Evolutionary conservation across 2,888 invertebrate genomes (phyloP).

Genomic region (Bombylius discolor): DNA sequence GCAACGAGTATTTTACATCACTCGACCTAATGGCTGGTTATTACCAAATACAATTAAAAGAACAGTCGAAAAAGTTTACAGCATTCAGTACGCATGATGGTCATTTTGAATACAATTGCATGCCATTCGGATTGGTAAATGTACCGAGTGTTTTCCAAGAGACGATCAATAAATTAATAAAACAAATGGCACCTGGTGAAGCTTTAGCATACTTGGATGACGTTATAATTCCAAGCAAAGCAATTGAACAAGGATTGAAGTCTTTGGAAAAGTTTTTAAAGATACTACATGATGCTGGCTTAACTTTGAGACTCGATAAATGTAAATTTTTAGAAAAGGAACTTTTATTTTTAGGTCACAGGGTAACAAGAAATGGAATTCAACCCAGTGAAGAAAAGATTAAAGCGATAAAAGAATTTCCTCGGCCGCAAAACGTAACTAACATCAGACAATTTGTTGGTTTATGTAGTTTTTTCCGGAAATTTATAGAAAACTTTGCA

Average conservation of each 20-base stretch:
- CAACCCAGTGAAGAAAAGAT: conserved; percentile 8
- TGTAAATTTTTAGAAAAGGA: conserved; percentile 12
- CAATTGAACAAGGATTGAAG: not conserved
- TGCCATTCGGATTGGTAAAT: conserved; percentile 5
- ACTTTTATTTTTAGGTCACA: conserved; percentile 13
- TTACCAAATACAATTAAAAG: not conserved
- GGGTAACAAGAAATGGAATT: conserved; percentile 11
- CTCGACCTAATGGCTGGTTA: not conserved
- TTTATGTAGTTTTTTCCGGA: not conserved
- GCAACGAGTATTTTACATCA: not conserved
- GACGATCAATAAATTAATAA: not conserved
- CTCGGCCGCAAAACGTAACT: not conserved
- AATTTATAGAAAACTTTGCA: conserved; percentile 1
- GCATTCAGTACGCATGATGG: not conserved
- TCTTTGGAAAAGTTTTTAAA: conserved; percentile 8
- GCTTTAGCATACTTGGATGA: conserved; percentile 12
- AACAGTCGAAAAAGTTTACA: not conserved
- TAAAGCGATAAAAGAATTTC: not conserved
- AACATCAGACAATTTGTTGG: not conserved
- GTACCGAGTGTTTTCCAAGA: conserved; percentile 3
- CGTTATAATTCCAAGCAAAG: conserved; percentile 12
- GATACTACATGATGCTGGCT: conserved; percentile 8
- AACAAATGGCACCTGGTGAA: not conserved
- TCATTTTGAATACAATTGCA: conserved; percentile 2
- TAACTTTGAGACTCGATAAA: conserved; percentile 13